phyloP scores from a whole-genome alignment of 2,888 invertebrate genomes.

The Hemithea aestivaria region DNA sequence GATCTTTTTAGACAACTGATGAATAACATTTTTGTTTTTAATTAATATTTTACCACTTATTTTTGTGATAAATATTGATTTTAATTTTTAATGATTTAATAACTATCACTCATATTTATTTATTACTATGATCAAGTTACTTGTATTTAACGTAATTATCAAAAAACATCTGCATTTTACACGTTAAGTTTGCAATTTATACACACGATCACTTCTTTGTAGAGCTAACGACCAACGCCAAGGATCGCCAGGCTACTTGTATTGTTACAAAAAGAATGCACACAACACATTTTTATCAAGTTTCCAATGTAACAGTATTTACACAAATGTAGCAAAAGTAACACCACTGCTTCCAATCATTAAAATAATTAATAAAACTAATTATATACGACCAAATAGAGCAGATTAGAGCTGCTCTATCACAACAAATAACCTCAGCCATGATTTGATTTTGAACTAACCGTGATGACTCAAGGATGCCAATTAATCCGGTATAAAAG shows the following conservation, averaged over 20 bases:
- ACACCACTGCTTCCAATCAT: conserved; percentile 1
- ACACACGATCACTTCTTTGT: conserved; percentile 36
- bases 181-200: conserved; percentile 2
- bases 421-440: conserved; percentile 76
- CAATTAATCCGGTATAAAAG: conserved; percentile 69
- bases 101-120: too few relatives aligned
- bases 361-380: conserved; percentile 26
- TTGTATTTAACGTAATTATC: too few relatives aligned
- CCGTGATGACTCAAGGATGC: conserved; percentile 71
- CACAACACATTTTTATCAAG: conserved; percentile 9
- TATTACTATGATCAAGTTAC: too few relatives aligned
- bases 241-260: conserved; percentile 38
- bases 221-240: conserved; percentile 55
- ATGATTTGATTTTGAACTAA: conserved; percentile 61
- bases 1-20: too few relatives aligned
- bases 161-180: too few relatives aligned
- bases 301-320: conserved; percentile 3
- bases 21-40: too few relatives aligned
- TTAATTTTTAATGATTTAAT: too few relatives aligned
- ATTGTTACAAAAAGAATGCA: conserved; percentile 23
- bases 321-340: conserved; percentile 8
- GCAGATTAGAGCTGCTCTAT: conserved; percentile 54
- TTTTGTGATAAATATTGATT: not conserved
- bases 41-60: not conserved
- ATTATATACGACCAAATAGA: conserved; percentile 54